Evolutionary conservation across 2,113 vertebrate genomes (phyloP), one percentile per base, ranked within the genome.

Genomic region (Larimichthys polyactis): DNA sequence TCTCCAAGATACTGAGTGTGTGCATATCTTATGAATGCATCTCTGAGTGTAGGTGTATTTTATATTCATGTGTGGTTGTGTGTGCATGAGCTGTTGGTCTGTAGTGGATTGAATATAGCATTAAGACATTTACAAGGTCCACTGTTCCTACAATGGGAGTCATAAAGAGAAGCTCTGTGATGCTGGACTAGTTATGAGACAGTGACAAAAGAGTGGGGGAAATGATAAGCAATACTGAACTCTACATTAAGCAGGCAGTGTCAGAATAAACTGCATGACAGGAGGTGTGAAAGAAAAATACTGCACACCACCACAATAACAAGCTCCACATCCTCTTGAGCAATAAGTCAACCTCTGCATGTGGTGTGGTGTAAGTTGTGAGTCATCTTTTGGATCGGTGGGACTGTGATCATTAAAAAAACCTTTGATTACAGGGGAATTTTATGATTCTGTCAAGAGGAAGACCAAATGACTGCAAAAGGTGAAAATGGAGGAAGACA

Each of bases 211-310:
- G 48, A 68, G 44, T 11, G 4, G 17, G 58, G 57, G 70, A 78
- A 66, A 75, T 79, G 29, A 82, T 54, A n/a, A 72, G 81, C 66
- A 86, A 67, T 29, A 43, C 52, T 79, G 46, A 81, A 72, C 65
- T 74, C 82, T 67, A 83, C 54, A 82, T 78, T 55, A 84, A 27
- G 15, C 59, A 84, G 67, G 51, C 68, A 69, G 22, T 36, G 65
- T 72, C 59, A 81, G 68, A 79, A 79, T 75, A 68, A 73, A 67
- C n/a, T 70, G 27, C 51, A 71, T 44, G 71, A 79, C 64, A 78
- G 51, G 75, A 29, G 49, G 40, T 20, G 58, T 58, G 59, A 80
- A n/a, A 48, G 20, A 75, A 72, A 72, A 86, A 64, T 46, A 79
- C 65, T 20, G 10, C 58, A 67, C 78, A 71, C 55, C 29, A 44